Evolutionary conservation across 2,888 invertebrate genomes (phyloP).

Genomic region (Tipula vernalis): DNA sequence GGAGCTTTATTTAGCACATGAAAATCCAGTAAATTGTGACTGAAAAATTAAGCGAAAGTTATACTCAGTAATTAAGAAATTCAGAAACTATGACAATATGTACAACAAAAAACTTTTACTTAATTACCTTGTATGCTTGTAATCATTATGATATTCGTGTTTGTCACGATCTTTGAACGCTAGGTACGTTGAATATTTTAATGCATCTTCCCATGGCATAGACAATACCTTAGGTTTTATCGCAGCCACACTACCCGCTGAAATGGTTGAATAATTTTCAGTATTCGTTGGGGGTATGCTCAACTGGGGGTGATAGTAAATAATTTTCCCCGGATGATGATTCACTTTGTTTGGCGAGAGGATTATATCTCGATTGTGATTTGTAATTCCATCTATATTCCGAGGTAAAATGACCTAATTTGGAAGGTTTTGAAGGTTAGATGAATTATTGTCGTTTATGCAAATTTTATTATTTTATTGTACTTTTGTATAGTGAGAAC

Average conservation of each 20-base stretch:
- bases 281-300: background rate
- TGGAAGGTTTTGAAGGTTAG: background rate
- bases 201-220: slow-evolving; percentile 50
- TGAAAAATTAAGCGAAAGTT: background rate
- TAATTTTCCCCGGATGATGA: slow-evolving; percentile 27
- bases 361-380: slow-evolving; percentile 26
- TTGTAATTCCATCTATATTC: background rate
- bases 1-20: background rate
- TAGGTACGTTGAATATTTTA: slow-evolving; percentile 53
- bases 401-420: slow-evolving; percentile 19
- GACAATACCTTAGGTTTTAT: background rate
- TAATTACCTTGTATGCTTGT: slow-evolving; percentile 6
- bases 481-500: background rate
- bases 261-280: background rate
- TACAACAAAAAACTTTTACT: background rate
- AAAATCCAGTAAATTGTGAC: background rate
- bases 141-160: slow-evolving; percentile 14
- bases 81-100: background rate
- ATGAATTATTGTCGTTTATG: background rate
- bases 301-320: slow-evolving; percentile 25
- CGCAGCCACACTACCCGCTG: background rate
- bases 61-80: background rate
- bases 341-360: slow-evolving; percentile 29
- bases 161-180: slow-evolving; percentile 38
- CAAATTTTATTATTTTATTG: background rate